phyloP scores from a whole-genome alignment of 2,888 invertebrate genomes.

The Stenichneumon culpator region DNA sequence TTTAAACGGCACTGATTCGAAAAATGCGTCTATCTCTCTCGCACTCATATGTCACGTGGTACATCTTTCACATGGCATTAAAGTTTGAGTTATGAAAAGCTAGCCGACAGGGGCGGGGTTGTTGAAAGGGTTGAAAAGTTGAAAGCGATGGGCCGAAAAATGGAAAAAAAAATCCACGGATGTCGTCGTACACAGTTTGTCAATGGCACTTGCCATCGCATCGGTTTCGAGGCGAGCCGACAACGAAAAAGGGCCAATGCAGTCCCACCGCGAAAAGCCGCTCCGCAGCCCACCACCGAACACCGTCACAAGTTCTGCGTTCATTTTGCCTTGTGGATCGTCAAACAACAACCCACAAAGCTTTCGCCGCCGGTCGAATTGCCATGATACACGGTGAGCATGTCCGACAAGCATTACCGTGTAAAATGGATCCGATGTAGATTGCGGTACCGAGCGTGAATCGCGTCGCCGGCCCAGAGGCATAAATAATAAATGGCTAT shows the following conservation, averaged over 20 bases:
- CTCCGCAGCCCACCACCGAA: not conserved
- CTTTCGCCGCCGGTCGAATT: conserved; percentile 26
- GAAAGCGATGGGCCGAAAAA: not conserved
- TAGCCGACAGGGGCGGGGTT: too few species aligned
- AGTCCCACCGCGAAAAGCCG: conserved; percentile 4
- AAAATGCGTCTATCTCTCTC: too few species aligned
- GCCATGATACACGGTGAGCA: conserved; percentile 30
- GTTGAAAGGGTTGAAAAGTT: not conserved
- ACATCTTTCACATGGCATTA: too few species aligned
- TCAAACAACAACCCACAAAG: conserved; percentile 26
- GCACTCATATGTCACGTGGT: too few species aligned
- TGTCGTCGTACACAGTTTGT: too few species aligned
- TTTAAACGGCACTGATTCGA: too few species aligned
- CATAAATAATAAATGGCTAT: conserved; percentile 62
- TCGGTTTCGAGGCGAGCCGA: not conserved
- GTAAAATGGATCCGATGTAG: conserved; percentile 44
- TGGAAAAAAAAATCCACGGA: not conserved
- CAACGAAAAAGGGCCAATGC: not conserved
- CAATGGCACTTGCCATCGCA: not conserved
- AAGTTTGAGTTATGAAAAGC: too few species aligned
- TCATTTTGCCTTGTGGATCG: conserved; percentile 20
- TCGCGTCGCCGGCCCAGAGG: not conserved
- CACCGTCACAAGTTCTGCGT: not conserved
- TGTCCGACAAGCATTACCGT: conserved; percentile 32
- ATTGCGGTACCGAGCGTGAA: conserved; percentile 35